phyloP scores from a whole-genome alignment of 1,140 invertebrate genomes.

The Drosophila equinoxialis region DNA sequence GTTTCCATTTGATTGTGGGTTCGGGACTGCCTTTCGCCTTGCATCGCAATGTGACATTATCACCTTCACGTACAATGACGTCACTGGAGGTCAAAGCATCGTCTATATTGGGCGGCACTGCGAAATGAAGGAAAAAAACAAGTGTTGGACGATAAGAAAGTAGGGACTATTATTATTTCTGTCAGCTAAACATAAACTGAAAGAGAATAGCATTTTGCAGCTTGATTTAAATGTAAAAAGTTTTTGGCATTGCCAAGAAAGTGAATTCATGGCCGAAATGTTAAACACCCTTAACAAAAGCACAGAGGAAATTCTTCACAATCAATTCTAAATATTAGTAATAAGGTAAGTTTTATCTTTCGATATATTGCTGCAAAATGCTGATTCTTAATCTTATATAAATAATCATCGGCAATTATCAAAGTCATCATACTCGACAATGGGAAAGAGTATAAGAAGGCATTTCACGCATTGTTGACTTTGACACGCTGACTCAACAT shows the following conservation, averaged over 20 bases:
- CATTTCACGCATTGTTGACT: slow-evolving; percentile 72
- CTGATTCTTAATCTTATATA: too few species aligned
- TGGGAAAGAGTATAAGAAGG: slow-evolving; percentile 33
- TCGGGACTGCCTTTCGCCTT: slow-evolving; percentile 94
- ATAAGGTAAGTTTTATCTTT: too few species aligned
- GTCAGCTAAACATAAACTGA: slow-evolving; percentile 46
- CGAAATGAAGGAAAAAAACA: slow-evolving; percentile 52
- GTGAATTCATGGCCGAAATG: not conserved
- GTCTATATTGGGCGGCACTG: slow-evolving; percentile 96
- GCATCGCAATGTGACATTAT: slow-evolving; percentile 94
- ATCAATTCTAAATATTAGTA: not conserved
- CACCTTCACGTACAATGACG: slow-evolving; percentile 94
- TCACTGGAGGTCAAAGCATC: slow-evolving; percentile 95
- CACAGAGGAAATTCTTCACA: not conserved
- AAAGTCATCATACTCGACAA: not conserved
- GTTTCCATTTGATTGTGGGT: slow-evolving; percentile 94
- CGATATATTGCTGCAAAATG: too few species aligned
- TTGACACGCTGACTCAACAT: slow-evolving; percentile 53
- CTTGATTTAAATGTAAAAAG: slow-evolving; percentile 65
- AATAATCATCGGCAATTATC: not conserved
- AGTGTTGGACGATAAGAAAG: not conserved
- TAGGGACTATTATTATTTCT: slow-evolving; percentile 43
- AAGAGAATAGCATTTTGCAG: not conserved
- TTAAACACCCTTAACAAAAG: not conserved
- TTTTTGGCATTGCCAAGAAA: slow-evolving; percentile 54